Base-by-base conservation (phyloP, 1,140 invertebrate species). In the Euglossa dilemma region DNA sequence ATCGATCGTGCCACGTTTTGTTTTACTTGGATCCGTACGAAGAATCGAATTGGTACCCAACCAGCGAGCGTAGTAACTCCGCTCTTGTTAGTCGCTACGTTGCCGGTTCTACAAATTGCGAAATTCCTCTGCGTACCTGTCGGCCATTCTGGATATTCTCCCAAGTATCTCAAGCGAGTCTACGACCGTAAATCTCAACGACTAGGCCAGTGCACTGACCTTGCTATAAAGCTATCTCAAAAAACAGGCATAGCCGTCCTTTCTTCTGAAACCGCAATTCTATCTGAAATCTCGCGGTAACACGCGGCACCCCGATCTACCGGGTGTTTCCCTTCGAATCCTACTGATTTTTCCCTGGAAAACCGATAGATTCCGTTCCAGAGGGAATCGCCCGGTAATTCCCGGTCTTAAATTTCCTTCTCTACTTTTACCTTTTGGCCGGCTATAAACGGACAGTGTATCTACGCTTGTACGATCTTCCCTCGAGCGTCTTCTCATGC, bases 81-180 rank as follows among this genome's bases (percentile, higher is more conserved):
- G 80, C 74, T 89, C 85, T 89, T 86, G 87, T 89, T 89, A 89
- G 78, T 67, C 80, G 74, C 78, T 86, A 84, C 59, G 74, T 86
- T 84, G 87, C 81, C 80, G 77, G 74, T 84, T 86, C 85, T 81
- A 70, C 88, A 89, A 89, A 89, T 89, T 89, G 78, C 85, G 87
- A 89, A 89, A 89, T 89, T 89, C 88, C 87, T 84, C 56, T 61
- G 87, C 87, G 84, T 89, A 86, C 50, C 77, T 80, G 76, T 77
- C 83, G 75, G 75, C 75, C 69, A 70, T 81, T 71, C 83, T 80
- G 85, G 83, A 85, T 85, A 80, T 64, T 85, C 78, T 77, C 74
- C 67, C 80, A 71, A 64, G 43, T 80, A 85, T 87, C 69, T 80
- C 50, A 69, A 80, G 36, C 82, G 77, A 54, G 69, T 80, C 67